Evolutionary conservation across 2,113 vertebrate genomes (phyloP), one percentile per base, ranked within the genome.

Genomic region (Callorhinus ursinus): DNA sequence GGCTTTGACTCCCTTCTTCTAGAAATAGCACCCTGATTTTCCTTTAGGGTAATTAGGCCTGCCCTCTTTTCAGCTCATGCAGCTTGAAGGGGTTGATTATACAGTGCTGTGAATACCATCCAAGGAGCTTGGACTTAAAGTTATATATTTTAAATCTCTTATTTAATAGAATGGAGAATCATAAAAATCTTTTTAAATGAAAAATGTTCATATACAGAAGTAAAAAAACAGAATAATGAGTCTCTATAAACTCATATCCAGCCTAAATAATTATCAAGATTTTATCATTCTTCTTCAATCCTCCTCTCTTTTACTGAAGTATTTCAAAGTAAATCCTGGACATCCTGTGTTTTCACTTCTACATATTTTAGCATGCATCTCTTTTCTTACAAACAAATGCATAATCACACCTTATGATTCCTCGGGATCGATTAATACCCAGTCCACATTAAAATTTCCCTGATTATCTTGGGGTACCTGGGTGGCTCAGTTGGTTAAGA

Each of bases 121-220:
- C 51, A 74, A 92, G 79, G 26, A 85, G 63, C 49, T 19, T 63
- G 15, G 28, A 67, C 19, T 88, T 71, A 63, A 46, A 92, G 51
- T 81, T 36, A 39, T 28, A 21, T 85, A 81, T 79, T 93, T 93
- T 74, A 93, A 93, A 28, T 49, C 39, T 90, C 77, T 71, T 91
- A 87, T 85, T 91, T 88, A 26, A 49, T 55, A 89, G 16, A 74
- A 79, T 46, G n/a, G 39, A n/a, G 71, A 67, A 74, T 96, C 28
- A 55, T 46, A 84, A 76, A 94, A 61, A 84, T 18, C 16, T 21
- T 92, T 80, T 79, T 49, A 82, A 87, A 87, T 89, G 15, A 79
- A 57, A 84, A 76, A 76, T 53, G n/a, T 74, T 92, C 61, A 87
- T 86, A 72, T 26, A 36, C 10, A 61, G 39, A 81, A 77, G 31